Base-by-base conservation (phyloP, 2,113 vertebrate genomes). In the Patagioenas fasciata region DNA sequence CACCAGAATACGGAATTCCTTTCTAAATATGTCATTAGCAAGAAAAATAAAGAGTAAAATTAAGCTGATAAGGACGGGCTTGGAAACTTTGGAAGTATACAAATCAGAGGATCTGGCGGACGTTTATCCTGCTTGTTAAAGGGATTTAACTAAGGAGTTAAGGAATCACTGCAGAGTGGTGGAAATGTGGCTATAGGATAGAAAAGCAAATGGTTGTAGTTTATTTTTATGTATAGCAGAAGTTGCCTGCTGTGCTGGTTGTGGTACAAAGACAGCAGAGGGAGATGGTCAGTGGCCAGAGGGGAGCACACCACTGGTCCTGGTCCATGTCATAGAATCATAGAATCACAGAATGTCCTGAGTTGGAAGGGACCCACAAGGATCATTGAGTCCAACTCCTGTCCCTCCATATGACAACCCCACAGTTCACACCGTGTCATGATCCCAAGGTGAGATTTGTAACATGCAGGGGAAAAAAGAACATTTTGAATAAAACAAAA, bases 31-130 rank as follows among this genome's bases (percentile, higher is more conserved):
- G 89, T 85, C 79, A 74, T 88, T 94, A 70, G 23, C 29, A 95
- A 85, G 74, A 86, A 80, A 90, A 96, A 96, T 93, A 96, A 89
- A 80, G 67, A 85, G 87, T 42, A 93, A 82, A 88, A 77, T 64
- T 51, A 70, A 56, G 58, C 56, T 88, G 93, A 91, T 93, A 94
- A 93, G 79, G 89, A 91, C 1, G 6, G 28, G 23, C 34, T 94
- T 88, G 88, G 89, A 91, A 91, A 85, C 24, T 34, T 65, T 51
- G 62, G 73, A 64, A 61, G 31, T 65, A 65, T 19, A 91, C 82
- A 93, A 83, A 80, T 94, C 69, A 38, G 14, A 47, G 61, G 65
- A 47, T 48, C 36, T 95, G 89, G 40, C n/a, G 89, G 85, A 77
- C 67, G 74, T 85, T 82, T 80, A 65, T 80, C 47, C 79, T 83